These are phyloP conservation scores for Tigriopus japonicus DNA, from an alignment of 1,140 invertebrate genomes.

Conservation along the genomic window DNA sequence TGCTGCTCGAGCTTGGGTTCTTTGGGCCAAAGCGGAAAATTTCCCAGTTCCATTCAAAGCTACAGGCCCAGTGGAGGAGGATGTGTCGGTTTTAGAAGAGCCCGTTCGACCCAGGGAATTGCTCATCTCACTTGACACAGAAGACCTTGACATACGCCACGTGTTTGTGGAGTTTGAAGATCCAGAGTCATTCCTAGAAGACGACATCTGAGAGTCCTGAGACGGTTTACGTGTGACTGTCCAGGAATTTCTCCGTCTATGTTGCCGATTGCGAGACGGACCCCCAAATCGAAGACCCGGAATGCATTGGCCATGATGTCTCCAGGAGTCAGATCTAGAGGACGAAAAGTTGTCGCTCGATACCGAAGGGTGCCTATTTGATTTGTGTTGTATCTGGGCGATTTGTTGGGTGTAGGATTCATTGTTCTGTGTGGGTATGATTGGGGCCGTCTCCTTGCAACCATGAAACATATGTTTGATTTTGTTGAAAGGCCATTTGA, in stretches of 20 bases:
- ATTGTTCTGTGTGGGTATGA: constrained; percentile 15
- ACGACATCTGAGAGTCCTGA: constrained; percentile 65
- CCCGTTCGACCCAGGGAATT: constrained; percentile 7
- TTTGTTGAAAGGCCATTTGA: constrained; percentile 8
- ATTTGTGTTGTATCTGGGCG: constrained; percentile 23
- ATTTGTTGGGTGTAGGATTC: constrained; percentile 1
- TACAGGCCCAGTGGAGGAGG: background rate
- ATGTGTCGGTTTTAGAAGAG: background rate
- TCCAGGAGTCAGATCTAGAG: constrained; percentile 51
- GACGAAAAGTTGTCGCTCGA: constrained; percentile 75
- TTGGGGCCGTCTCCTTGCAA: constrained; percentile 16
- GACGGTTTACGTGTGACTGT: constrained; percentile 67
- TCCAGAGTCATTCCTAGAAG: constrained; percentile 56
- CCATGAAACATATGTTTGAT: constrained; percentile 12
- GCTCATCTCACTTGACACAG: constrained; percentile 12
- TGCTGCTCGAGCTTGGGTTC: background rate
- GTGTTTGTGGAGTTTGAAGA: constrained; percentile 47
- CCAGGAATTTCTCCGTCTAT: constrained; percentile 59
- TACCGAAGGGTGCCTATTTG: constrained; percentile 53
- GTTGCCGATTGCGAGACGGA: constrained; percentile 33
- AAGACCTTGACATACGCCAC: constrained; percentile 36
- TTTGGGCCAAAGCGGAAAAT: background rate
- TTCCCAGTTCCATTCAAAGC: background rate
- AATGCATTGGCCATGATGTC: background rate
- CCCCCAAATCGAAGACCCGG: constrained; percentile 35